phyloP scores from a whole-genome alignment of 92 coral and sea anemone species.

The Desmophyllum pertusum region DNA sequence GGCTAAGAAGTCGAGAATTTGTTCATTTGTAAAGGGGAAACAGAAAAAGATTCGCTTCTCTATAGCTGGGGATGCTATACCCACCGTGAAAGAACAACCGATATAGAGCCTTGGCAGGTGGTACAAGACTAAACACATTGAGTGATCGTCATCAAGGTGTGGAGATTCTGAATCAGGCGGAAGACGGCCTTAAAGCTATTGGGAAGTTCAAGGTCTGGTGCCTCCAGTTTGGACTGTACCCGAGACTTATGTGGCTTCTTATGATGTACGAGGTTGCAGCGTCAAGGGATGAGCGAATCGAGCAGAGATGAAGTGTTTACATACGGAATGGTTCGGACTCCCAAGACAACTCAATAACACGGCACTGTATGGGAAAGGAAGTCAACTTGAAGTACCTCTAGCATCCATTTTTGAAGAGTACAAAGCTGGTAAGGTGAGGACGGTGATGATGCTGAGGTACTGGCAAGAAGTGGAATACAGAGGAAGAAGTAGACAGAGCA shows the following conservation, averaged over 20 bases:
- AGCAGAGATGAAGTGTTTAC: background rate
- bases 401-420: constrained; percentile 34
- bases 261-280: constrained; percentile 41
- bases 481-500: constrained; percentile 15
- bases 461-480: constrained; percentile 29
- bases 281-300: background rate
- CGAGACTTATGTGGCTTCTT: constrained; percentile 42
- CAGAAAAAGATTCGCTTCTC: constrained; percentile 7
- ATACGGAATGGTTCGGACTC: constrained; percentile 32
- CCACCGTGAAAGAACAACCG: constrained; percentile 1
- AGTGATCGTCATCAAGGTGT: background rate
- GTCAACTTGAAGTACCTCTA: constrained; percentile 17
- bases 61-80: background rate
- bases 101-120: background rate
- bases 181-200: background rate
- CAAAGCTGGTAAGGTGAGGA: constrained; percentile 30
- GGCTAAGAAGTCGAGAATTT: too few relatives aligned
- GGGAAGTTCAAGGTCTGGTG: constrained; percentile 40
- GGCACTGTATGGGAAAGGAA: constrained; percentile 22
- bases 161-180: constrained; percentile 3
- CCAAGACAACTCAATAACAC: constrained; percentile 32
- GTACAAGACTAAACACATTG: constrained; percentile 6
- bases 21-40: background rate
- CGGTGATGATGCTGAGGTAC: constrained; percentile 36
- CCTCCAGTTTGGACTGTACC: constrained; percentile 45